Conservation (phyloP, 2,113 vertebrate genomes). For the Zosterops hypoxanthus region DNA sequence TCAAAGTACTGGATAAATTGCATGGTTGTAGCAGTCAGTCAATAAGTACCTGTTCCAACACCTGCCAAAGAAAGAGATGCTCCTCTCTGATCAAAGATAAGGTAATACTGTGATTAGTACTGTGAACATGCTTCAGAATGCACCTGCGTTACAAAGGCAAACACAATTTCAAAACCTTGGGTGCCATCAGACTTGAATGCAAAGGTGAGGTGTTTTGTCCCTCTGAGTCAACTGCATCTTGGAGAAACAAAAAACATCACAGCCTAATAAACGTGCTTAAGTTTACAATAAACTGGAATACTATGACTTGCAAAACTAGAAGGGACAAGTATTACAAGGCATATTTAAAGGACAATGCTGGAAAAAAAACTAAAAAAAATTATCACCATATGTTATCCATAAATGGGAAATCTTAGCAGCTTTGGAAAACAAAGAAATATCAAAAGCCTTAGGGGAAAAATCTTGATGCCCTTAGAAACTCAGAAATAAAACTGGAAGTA, state of each 20-base stretch:
- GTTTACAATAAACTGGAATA: neutral
- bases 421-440: neutral
- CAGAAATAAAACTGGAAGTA: neutral
- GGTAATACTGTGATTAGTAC: constrained; percentile 8
- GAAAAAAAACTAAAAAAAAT: neutral
- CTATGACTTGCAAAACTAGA: neutral
- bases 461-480: neutral
- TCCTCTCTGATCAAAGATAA: neutral
- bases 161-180: constrained; percentile 5
- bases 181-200: neutral
- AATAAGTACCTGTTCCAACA: neutral
- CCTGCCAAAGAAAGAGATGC: neutral
- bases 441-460: neutral
- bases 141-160: neutral
- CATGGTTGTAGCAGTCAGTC: neutral
- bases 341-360: neutral
- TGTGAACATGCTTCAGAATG: neutral
- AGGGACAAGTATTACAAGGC: neutral
- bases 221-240: neutral
- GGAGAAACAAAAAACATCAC: neutral
- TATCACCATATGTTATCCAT: neutral
- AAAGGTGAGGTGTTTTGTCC: neutral
- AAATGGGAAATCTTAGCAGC: neutral
- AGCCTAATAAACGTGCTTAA: neutral
- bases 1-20: neutral